Evolutionary conservation across 2,888 invertebrate genomes (phyloP).

Genomic region (Nasonia oneida): DNA sequence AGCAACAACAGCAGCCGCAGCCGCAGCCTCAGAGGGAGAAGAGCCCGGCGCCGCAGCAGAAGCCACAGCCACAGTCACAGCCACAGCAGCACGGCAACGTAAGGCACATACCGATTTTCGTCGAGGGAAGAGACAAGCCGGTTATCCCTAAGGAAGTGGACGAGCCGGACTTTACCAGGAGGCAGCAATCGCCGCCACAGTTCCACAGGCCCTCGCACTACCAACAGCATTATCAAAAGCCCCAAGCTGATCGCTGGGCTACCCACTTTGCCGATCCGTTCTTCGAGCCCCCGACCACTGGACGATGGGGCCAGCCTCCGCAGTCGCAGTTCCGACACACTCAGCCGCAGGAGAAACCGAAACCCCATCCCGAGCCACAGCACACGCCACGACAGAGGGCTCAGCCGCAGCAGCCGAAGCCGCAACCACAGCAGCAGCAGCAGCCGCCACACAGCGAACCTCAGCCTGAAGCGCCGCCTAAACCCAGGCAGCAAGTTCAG

Average conservation of each 20-base stretch:
- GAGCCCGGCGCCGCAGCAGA: slow-evolving; percentile 69
- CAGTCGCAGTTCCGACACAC: slow-evolving; percentile 73
- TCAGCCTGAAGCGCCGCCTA: slow-evolving; percentile 74
- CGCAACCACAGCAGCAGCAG: slow-evolving; percentile 64
- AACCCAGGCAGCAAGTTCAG: slow-evolving; percentile 78
- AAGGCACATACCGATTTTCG: slow-evolving; percentile 92
- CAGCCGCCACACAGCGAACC: slow-evolving; percentile 74
- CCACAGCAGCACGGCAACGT: slow-evolving; percentile 80
- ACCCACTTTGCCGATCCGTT: slow-evolving; percentile 58
- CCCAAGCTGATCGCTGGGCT: slow-evolving; percentile 65
- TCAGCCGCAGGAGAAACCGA: slow-evolving; percentile 70
- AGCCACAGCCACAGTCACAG: slow-evolving; percentile 62
- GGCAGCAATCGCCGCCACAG: slow-evolving; percentile 71
- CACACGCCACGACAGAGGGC: slow-evolving; percentile 69
- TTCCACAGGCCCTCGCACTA: slow-evolving; percentile 77
- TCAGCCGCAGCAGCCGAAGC: slow-evolving; percentile 73
- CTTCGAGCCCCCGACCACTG: slow-evolving; percentile 58
- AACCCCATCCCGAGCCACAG: slow-evolving; percentile 71
- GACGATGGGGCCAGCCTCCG: slow-evolving; percentile 56
- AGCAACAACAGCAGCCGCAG: slow-evolving; percentile 70
- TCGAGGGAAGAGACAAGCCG: slow-evolving; percentile 91
- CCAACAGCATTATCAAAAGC: slow-evolving; percentile 62
- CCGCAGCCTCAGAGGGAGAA: slow-evolving; percentile 68
- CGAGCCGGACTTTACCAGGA: slow-evolving; percentile 73
- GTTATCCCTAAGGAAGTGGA: slow-evolving; percentile 81